Conservation (phyloP, 2,113 vertebrate species). For the Cephalopterus ornatus region DNA sequence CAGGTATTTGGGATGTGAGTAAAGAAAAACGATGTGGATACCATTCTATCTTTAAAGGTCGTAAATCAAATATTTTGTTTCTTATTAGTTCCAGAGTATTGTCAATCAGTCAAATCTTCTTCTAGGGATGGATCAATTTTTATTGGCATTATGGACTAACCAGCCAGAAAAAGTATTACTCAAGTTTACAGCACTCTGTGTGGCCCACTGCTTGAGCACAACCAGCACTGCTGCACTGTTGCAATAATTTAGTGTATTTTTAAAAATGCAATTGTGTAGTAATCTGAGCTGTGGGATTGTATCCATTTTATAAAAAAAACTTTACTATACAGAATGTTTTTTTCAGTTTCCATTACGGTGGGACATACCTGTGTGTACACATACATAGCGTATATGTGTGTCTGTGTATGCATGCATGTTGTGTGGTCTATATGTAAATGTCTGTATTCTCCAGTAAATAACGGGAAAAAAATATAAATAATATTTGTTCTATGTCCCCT, state of each 20-base stretch:
- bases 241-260: neutral
- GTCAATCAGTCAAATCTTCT: neutral
- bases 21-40: neutral
- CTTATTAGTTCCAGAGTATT: neutral
- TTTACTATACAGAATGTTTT: neutral
- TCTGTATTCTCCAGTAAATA: neutral
- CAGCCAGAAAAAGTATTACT: neutral
- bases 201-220: neutral
- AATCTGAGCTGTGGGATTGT: neutral
- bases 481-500: neutral
- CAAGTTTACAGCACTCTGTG: neutral
- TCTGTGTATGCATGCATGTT: neutral
- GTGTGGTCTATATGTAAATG: neutral
- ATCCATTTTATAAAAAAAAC: neutral
- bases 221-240: neutral
- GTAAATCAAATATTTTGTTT: neutral
- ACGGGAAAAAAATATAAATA: neutral
- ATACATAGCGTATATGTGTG: fast-evolving
- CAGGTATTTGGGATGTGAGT: neutral
- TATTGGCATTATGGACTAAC: neutral
- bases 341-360: neutral
- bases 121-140: neutral
- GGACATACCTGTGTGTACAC: fast-evolving
- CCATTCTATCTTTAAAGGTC: neutral
- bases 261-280: neutral